Evolutionary conservation across 2,888 invertebrate species (phyloP), one percentile per base, ranked within the genome.

Genomic region (Trichogramma evanescens): DNA sequence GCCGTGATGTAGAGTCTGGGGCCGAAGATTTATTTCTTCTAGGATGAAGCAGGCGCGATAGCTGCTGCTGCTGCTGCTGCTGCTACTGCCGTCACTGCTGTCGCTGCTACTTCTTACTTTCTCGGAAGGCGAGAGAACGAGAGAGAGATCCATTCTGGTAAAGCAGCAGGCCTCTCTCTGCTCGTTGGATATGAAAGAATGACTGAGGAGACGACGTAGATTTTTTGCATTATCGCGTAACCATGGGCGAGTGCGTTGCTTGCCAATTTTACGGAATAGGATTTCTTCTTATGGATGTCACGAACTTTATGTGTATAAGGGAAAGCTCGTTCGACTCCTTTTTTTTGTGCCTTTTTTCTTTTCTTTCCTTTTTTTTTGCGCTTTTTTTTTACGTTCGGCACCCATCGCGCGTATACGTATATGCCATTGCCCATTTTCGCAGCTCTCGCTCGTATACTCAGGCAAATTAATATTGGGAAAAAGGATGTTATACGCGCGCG

Each of bases 1-100:
- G 10, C 52, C 57, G 75, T 76, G 75, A 75, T 75, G 73, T 75
- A 75, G 72, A 75, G 74, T 75, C 70, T 69, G 67, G 68, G 71
- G 68, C 70, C 68, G 69, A 74, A 74, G 73, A 75, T 76, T 75
- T 75, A 74, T 75, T 75, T 72, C 73, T 71, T 63, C 50, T 61
- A 51, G 55, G 58, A 59, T 55, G 55, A 59, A 56, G 57, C 59
- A 54, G 45, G n/a, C 51, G 45, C 52, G 52, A 40, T 10, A 7
- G 13, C 51, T 6, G 43, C 59, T 50, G 38, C 50, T 44, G 48
- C 58, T 44, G 10, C 54, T 39, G 42, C 51, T 51, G 7, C 54
- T 52, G 43, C 54, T 44, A 4, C 40, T 39, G 51, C 54, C 48
- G 13, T 52, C 49, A 8, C 44, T 54, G 38, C 40, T 10, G 26